Evolutionary conservation across 2,113 vertebrate genomes (phyloP), one percentile per base, ranked within the genome.

Genomic region (Todiramphus saurophagus): DNA sequence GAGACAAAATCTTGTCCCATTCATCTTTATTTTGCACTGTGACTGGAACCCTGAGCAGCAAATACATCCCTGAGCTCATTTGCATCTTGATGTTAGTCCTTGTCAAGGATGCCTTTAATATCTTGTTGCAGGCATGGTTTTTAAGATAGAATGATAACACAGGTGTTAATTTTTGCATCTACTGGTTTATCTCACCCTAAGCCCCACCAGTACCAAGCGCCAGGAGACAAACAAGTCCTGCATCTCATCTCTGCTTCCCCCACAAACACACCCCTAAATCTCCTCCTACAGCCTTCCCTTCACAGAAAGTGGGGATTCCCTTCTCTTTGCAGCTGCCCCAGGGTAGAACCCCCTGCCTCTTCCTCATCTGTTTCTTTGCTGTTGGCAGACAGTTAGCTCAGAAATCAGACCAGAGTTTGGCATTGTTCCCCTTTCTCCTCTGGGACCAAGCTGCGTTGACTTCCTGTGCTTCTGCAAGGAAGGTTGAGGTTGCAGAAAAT

Each of bases 21-120:
- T 0, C 51, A 37, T 7, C 25, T 89, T 67, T 12, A 1, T 7
- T 67, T 11, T 64, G 27, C 7, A 1, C 13, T 0, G 0, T n/a
- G 28, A n/a, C 30, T 37, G 13, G 13, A 78, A 30, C 13, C 7
- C 12, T 33, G 16, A 48, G 10, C 39, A 39, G 25, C 19, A 74
- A 59, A 78, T 19, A 44, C 1, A 7, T 23, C 31, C 19, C 20
- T 21, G 43, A 68, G 16, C 13, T 74, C 6, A 3, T 46, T 11
- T 73, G 35, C 10, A 28, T 35, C 25, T 13, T 15, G 16, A 44
- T 33, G 5, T 2, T n/a, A 24, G 9, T 59, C 31, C 11, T 87
- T 31, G 3, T 41, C n/a, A 66, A 58, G 39, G 16, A 43, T 51
- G 19, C 7, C 25, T 82, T 79, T 60, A n/a, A 33, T 2, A 10